Evolutionary conservation across 2,888 invertebrate species (phyloP), one percentile per base, ranked within the genome.

Genomic region (Epinotia ramella): DNA sequence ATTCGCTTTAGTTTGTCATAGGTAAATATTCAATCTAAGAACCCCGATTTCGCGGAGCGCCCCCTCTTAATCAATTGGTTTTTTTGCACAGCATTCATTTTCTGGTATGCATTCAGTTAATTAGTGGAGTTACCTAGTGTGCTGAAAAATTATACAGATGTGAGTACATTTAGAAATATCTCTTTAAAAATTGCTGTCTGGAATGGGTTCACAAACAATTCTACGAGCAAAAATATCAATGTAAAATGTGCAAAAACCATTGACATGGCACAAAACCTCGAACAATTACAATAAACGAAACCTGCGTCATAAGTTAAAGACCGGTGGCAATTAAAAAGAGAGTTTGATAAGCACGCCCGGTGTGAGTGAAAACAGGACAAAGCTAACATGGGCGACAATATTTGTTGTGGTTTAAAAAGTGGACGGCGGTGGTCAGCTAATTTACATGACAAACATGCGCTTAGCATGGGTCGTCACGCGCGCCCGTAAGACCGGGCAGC

Each of bases 401-500:
- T 93, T 91, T 92, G 90, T 86, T 89, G 88, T 85, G 86, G 86
- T 84, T 86, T 87, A 93, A 86, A 94, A 92, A 93, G 91, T 88
- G 88, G 85, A 84, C 84, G 84, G 86, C 85, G 88, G 87, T 81
- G 83, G 85, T 88, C 90, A 89, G 89, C 90, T 91, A 87, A 94
- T 95, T 94, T 93, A 89, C 91, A 94, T 95, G 84, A 89, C 91
- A 94, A 94, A 92, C 90, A 89, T 84, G 86, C 90, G 91, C 89
- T 94, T 94, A 93, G 93, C 90, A 95, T 95, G 95, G 88, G 85
- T 82, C 87, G 93, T 87, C 95, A 95, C 95, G 94, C 87, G 88
- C 94, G 90, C 84, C 84, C 86, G 84, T 84, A 90, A 89, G 89
- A 88, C 86, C 84, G 80, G 84, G 79, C 79, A 77, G 76, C 80